Conservation (phyloP, 2,888 invertebrate species). For the Drosophila nigricruria region DNA sequence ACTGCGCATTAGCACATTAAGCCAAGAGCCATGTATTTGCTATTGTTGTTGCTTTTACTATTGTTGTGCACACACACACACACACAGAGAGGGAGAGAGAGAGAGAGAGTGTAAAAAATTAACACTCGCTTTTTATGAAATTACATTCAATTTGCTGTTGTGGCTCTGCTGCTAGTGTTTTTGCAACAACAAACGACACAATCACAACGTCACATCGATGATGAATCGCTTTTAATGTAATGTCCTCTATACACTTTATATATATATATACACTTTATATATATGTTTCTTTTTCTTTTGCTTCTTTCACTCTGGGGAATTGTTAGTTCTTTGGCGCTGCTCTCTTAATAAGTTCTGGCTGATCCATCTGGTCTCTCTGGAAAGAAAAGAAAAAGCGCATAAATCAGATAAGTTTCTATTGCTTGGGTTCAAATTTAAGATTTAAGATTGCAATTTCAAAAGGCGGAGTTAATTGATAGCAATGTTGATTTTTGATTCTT, state of each 20-base stretch:
- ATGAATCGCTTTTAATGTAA: slow-evolving; percentile 72
- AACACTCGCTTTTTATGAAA: slow-evolving; percentile 81
- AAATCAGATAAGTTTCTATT: slow-evolving; percentile 13
- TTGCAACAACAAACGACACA: slow-evolving; percentile 33
- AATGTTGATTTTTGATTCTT: background rate
- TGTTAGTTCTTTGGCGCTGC: slow-evolving; percentile 11
- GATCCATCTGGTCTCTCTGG: slow-evolving; percentile 27
- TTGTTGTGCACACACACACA: slow-evolving; percentile 43
- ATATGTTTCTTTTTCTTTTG: slow-evolving; percentile 13
- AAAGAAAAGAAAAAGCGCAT: slow-evolving; percentile 11
- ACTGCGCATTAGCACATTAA: slow-evolving; percentile 79
- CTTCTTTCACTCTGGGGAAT: slow-evolving; percentile 14
- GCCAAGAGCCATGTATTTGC: slow-evolving; percentile 53
- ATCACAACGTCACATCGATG: slow-evolving; percentile 50
- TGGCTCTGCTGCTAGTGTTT: slow-evolving; percentile 47
- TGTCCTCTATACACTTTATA: slow-evolving; percentile 42
- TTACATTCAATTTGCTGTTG: slow-evolving; percentile 78
- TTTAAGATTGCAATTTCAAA: slow-evolving; percentile 1
- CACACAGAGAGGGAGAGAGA: background rate
- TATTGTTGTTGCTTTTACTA: slow-evolving; percentile 40
- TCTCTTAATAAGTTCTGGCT: slow-evolving; percentile 23
- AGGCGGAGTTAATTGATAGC: background rate
- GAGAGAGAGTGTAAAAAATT: slow-evolving; percentile 64
- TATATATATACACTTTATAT: background rate
- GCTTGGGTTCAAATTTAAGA: background rate